Evolutionary conservation across 2,888 invertebrate genomes (phyloP).

Genomic region (Phlogophora meticulosa): DNA sequence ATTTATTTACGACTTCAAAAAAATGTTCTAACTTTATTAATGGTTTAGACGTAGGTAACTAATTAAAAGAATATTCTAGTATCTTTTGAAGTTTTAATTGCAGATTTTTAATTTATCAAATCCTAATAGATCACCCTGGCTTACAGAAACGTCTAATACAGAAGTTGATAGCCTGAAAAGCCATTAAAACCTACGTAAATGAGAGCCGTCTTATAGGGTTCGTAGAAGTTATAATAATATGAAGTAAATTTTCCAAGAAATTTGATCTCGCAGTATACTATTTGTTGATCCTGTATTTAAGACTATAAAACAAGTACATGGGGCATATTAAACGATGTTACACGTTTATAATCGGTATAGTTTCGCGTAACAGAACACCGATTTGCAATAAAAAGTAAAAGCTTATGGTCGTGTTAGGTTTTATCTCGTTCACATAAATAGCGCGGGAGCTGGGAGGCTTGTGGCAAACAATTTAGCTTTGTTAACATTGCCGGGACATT

Average conservation of each 20-base stretch:
- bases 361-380: slow-evolving; percentile 78
- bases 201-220: slow-evolving; percentile 15
- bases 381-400: slow-evolving; percentile 80
- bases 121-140: slow-evolving; percentile 6
- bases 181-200: slow-evolving; percentile 50
- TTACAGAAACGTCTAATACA: slow-evolving; percentile 28
- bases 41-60: slow-evolving; percentile 28
- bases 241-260: slow-evolving; percentile 54
- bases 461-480: slow-evolving; percentile 79
- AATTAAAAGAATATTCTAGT: slow-evolving; percentile 36
- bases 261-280: slow-evolving; percentile 56
- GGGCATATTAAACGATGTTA: slow-evolving; percentile 61
- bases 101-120: slow-evolving; percentile 15
- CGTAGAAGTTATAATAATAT: slow-evolving; percentile 39
- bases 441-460: slow-evolving; percentile 71
- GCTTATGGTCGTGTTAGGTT: slow-evolving; percentile 76
- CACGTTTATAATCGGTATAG: slow-evolving; percentile 73
- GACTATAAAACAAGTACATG: slow-evolving; percentile 63
- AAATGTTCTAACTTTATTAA: slow-evolving; percentile 9
- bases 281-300: slow-evolving; percentile 57
- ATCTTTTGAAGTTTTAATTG: slow-evolving; percentile 5
- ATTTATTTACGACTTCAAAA: slow-evolving; percentile 20
- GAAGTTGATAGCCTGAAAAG: slow-evolving; percentile 19
- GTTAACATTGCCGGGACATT: slow-evolving; percentile 82
- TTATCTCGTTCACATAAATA: slow-evolving; percentile 84